Base-by-base conservation (phyloP, 1,140 invertebrate species). In the Thereuonema tuberculata region DNA sequence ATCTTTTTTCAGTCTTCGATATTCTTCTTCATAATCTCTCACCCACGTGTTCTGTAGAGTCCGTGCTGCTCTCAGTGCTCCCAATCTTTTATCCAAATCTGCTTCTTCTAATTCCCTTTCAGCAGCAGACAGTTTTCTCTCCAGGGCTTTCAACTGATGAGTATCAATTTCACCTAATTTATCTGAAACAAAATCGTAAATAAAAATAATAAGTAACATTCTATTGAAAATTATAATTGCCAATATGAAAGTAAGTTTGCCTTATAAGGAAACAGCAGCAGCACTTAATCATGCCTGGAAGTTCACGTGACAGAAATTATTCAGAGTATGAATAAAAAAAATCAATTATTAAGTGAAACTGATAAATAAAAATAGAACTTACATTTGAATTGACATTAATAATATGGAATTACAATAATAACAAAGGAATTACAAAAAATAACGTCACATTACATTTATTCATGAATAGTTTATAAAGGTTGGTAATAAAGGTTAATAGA, bases 21-120 rank as follows among this genome's bases (percentile, higher is more conserved):
- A 78, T 69, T 95, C 88, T 9, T 84, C 81, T 70, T 85, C 81
- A 65, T 93, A 93, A 67, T 85, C 82, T 60, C 86, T 84, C 46
- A 94, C 84, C 76, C 84, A 82, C 63, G 83, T 81, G 31, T 79
- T 82, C 71, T 93, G 86, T 25, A 81, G 77, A 26, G 69, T 85
- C 64, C 85, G 84, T 28, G 84, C 80, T 29, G 82, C 78, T 17
- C 81, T 81, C 37, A 93, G 75, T 2, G 79, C 75, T 25, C 84
- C 80, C 43, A 93, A 81, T 68, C 83, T 81, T 23, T 81, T 77
- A 55, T 90, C 87, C 1, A 96, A 72, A 69, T 92, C 84, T 0
- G 84, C 83, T 2, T 78, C 77, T 55, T 75, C 75, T 1, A 94
- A 78, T 58, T 85, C 83, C 24, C 77, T 71, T 74, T 94, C 88